Evolutionary conservation across 2,888 invertebrate genomes (phyloP).

Genomic region (Alentia gelatinosa): DNA sequence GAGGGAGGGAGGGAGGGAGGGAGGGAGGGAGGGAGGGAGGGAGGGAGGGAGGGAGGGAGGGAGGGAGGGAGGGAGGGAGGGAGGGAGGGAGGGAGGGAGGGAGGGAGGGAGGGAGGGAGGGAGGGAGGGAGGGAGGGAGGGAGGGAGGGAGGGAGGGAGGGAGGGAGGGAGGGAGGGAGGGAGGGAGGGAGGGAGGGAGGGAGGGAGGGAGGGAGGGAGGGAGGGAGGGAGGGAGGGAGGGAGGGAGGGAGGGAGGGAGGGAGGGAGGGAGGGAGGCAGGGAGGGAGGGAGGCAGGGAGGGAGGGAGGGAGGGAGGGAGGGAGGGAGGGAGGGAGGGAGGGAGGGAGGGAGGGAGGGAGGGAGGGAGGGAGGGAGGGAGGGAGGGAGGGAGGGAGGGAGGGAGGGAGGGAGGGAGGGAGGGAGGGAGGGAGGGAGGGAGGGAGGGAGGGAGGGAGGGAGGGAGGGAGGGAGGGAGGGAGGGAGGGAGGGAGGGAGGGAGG

Average conservation of each 20-base stretch:
- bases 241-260: neutral
- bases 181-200: neutral
- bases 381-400: slow-evolving; percentile 40
- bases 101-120: neutral
- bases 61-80: neutral
- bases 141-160: neutral
- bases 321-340: slow-evolving; percentile 54
- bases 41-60: neutral
- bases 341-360: slow-evolving; percentile 52
- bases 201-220: neutral
- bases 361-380: slow-evolving; percentile 43
- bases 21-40: slow-evolving; percentile 1
- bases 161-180: neutral
- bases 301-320: slow-evolving; percentile 56
- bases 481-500: slow-evolving; percentile 52
- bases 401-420: slow-evolving; percentile 47
- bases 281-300: slow-evolving; percentile 55
- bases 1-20: neutral
- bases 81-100: slow-evolving; percentile 6
- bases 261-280: slow-evolving; percentile 12
- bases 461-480: slow-evolving; percentile 46
- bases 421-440: slow-evolving; percentile 25
- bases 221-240: neutral
- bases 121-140: neutral
- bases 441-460: slow-evolving; percentile 31